These are phyloP conservation scores for Octonoba sinensis DNA, from an alignment of 2,888 invertebrate genomes.

Conservation along the genomic window DNA sequence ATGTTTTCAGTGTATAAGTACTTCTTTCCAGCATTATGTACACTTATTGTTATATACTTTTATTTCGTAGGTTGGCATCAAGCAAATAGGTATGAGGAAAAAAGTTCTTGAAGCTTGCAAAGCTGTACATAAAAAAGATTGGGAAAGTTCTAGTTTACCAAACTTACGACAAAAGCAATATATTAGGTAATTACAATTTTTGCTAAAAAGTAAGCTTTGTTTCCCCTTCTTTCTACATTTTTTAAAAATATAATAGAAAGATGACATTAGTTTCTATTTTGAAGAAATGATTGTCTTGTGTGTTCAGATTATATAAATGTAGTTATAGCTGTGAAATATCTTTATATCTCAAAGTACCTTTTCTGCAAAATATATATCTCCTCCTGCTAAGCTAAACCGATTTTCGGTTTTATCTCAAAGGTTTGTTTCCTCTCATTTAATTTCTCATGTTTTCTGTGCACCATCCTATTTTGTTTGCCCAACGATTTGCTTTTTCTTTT, in stretches of 20 bases:
- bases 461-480: no score
- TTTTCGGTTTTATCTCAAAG: no score
- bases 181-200: constrained; percentile 35
- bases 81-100: constrained; percentile 71
- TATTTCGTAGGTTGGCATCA: constrained; percentile 68
- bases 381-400: no score
- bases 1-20: no score
- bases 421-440: no score
- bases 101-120: constrained; percentile 71
- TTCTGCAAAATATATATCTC: neutral
- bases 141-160: constrained; percentile 71
- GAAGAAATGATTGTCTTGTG: neutral
- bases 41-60: no score
- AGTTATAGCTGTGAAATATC: no score
- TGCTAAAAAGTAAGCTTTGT: neutral
- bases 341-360: no score
- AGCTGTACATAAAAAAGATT: constrained; percentile 72
- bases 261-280: neutral
- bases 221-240: neutral
- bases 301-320: neutral
- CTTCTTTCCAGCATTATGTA: neutral
- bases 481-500: no score
- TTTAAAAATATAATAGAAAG: neutral
- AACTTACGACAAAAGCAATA: constrained; percentile 59
- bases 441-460: no score